These are phyloP conservation scores for Fragariocoptes setiger DNA, from an alignment of 1,140 invertebrate genomes.

Conservation along the genomic window DNA sequence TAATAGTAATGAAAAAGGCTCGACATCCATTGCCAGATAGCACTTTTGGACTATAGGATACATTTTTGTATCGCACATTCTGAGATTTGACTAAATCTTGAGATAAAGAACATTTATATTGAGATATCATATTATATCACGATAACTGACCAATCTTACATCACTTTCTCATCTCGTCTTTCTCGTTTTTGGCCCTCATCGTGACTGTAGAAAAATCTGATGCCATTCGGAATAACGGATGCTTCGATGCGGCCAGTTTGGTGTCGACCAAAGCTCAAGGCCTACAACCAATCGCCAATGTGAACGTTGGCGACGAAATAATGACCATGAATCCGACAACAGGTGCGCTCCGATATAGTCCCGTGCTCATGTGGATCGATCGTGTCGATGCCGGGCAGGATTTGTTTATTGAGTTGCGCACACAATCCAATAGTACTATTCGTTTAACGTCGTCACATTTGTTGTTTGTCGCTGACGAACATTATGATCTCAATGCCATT, in stretches of 20 bases:
- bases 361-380: constrained; percentile 66
- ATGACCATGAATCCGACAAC: constrained; percentile 29
- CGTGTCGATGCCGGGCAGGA: constrained; percentile 23
- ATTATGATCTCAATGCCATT: background rate
- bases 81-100: too few species aligned
- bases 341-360: constrained; percentile 37
- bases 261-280: constrained; percentile 28
- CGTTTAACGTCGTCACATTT: constrained; percentile 57
- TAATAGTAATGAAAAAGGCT: too few species aligned
- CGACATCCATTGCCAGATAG: too few species aligned
- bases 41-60: too few species aligned
- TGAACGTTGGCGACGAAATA: constrained; percentile 44
- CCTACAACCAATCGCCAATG: constrained; percentile 22
- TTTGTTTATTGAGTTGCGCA: constrained; percentile 25
- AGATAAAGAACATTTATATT: too few species aligned
- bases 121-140: too few species aligned
- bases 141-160: too few species aligned
- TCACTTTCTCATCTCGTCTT: too few species aligned
- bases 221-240: constrained; percentile 32
- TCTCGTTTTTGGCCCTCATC: too few species aligned
- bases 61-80: too few species aligned
- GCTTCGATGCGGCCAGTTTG: constrained; percentile 31
- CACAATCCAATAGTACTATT: constrained; percentile 31
- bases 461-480: constrained; percentile 18
- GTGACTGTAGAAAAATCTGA: constrained; percentile 59